Evolutionary conservation across 2,888 invertebrate species (phyloP).

Genomic region (Temnothorax unifasciatus): DNA sequence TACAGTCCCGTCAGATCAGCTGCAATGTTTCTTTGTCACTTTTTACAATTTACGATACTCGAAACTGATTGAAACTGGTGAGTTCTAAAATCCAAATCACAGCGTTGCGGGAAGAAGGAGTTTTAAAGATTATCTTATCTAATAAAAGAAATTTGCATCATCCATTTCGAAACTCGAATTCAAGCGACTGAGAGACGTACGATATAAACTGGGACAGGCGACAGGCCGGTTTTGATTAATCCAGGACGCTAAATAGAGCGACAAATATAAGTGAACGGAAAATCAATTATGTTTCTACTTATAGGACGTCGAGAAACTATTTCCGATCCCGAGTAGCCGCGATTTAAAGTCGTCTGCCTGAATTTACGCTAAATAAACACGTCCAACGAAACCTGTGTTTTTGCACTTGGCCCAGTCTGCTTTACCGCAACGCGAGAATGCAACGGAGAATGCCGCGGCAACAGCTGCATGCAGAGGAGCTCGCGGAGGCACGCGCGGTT

Average conservation of each 20-base stretch:
- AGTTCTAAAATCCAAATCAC: neutral
- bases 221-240: slow-evolving; percentile 22
- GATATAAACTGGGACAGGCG: neutral
- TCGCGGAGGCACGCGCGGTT: slow-evolving; percentile 19
- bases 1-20: neutral
- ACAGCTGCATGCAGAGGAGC: slow-evolving; percentile 10
- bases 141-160: neutral
- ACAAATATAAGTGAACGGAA: neutral
- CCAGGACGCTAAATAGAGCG: neutral
- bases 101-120: neutral
- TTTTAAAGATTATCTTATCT: neutral
- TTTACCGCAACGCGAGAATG: slow-evolving; percentile 35
- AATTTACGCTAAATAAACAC: neutral
- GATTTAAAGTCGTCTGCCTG: neutral
- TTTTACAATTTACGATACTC: neutral
- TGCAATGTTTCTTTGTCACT: neutral
- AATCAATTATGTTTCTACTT: neutral
- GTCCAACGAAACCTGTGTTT: neutral
- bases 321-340: neutral
- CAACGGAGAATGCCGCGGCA: slow-evolving; percentile 18
- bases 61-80: neutral
- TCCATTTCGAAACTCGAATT: neutral
- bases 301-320: neutral
- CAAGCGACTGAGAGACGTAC: neutral
- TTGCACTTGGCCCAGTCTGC: slow-evolving; percentile 14